Conservation (phyloP, 2,797 vertebrate genomes). For the Argentina silus region DNA sequence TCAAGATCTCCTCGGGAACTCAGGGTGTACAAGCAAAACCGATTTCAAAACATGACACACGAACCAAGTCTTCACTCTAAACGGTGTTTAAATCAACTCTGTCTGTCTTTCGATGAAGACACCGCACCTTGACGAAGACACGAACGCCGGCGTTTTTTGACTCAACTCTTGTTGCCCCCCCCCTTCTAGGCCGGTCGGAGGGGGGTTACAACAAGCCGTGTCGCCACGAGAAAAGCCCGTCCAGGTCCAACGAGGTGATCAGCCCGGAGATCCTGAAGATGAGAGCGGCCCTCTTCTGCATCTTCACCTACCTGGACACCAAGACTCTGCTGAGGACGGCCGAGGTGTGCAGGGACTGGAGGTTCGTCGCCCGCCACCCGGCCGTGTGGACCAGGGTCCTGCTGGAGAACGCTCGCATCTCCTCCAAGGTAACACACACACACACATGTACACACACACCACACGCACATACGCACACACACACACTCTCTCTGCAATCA, state of each 20-base stretch:
- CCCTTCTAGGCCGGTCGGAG: conserved; percentile 73
- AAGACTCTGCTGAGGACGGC: conserved; percentile 90
- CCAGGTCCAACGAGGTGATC: conserved; percentile 93
- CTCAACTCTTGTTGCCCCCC: neutral
- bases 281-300: conserved; percentile 95
- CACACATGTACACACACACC: neutral
- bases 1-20: too few species aligned
- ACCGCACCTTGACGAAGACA: too few species aligned
- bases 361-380: conserved; percentile 94
- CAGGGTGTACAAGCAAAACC: too few species aligned
- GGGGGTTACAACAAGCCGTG: conserved; percentile 75
- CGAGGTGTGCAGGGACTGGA: conserved; percentile 96
- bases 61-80: too few species aligned
- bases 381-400: conserved; percentile 97
- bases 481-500: too few species aligned
- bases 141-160: neutral
- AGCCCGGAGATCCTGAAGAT: conserved; percentile 98
- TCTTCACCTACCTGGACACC: conserved; percentile 98
- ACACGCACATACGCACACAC: too few species aligned
- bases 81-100: too few species aligned
- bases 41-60: too few species aligned
- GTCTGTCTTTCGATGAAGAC: too few species aligned
- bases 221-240: conserved; percentile 88
- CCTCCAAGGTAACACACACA: conserved; percentile 85
- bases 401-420: conserved; percentile 94